phyloP scores from a whole-genome alignment of 2,888 invertebrate species.

The Villa cingulata region DNA sequence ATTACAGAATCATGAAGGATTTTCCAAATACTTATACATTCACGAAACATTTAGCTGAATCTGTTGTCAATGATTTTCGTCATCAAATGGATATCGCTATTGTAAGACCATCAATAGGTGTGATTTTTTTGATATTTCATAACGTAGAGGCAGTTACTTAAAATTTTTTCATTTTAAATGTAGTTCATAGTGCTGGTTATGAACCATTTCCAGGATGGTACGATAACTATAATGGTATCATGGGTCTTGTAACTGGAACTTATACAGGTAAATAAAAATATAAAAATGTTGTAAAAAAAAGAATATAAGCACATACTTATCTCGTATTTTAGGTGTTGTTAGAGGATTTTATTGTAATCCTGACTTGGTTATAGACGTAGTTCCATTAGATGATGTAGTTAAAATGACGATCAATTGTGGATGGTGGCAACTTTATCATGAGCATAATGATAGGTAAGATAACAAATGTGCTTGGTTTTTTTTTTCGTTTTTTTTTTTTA shows the following conservation, averaged over 20 bases:
- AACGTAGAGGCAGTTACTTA: no score
- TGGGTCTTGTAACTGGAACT: constrained; percentile 49
- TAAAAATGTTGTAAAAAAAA: neutral
- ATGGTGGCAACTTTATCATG: neutral
- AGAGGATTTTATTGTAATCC: neutral
- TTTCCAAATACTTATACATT: constrained; percentile 79
- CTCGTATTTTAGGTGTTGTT: neutral
- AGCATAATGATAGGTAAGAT: neutral
- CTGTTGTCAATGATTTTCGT: constrained; percentile 49
- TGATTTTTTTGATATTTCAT: no score
- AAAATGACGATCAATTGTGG: neutral
- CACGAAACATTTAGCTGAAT: constrained; percentile 70
- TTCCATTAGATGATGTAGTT: neutral
- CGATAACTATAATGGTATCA: constrained; percentile 77
- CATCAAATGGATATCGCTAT: constrained; percentile 54
- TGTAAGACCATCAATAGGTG: constrained; percentile 69
- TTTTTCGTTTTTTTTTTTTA: neutral
- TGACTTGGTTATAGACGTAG: neutral
- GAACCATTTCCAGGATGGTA: constrained; percentile 61
- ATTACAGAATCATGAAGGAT: constrained; percentile 39
- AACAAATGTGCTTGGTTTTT: neutral
- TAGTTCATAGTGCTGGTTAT: constrained; percentile 44
- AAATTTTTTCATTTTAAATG: constrained; percentile 6
- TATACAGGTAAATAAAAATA: constrained; percentile 40
- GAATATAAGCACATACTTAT: no score